Base-by-base conservation (phyloP, 2,888 invertebrate species). In the Lycophotia porphyrea region DNA sequence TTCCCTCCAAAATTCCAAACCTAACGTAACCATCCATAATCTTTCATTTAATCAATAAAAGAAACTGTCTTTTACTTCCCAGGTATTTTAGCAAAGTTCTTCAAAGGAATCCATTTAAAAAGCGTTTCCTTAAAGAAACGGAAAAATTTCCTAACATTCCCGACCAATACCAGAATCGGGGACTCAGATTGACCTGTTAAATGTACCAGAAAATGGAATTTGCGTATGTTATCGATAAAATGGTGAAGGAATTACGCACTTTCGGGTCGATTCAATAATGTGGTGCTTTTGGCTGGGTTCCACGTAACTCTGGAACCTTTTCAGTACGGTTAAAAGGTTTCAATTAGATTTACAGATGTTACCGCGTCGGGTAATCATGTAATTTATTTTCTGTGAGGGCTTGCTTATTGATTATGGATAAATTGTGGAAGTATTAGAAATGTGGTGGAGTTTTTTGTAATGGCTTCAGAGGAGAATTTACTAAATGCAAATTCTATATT, bases 141-240 rank as follows among this genome's bases (percentile, higher is more conserved):
- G 2, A 39, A 69, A 76, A 71, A 27, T 27, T 55, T 47, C 55
- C 39, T 49, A 63, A 76, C 78, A 84, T 82, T 86, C 72, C 78
- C 84, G 73, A 73, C 84, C 87, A 85, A 79, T 87, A 78, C 81
- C 82, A 71, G 65, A 81, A 74, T 68, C 58, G 66, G 36, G 77
- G 78, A 79, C 71, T 71, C 88, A 90, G 90, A 93, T 93, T 92
- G 93, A 93, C 92, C 92, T 90, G 92, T 90, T 88, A 93, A 95
- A 95, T 95, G 94, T 94, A 91, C 88, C 92, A 91, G 94, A 95
- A 95, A 95, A 95, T 95, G 90, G 93, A 93, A 93, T 94, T 89
- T 91, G 90, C 90, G 88, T 91, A 89, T 90, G 90, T 92, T 90
- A 91, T 88, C 90, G 92, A 91, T 92, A 91, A 92, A 92, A 89